Evolutionary conservation across 1,140 invertebrate genomes (phyloP).

Genomic region (Microplitis demolitor): DNA sequence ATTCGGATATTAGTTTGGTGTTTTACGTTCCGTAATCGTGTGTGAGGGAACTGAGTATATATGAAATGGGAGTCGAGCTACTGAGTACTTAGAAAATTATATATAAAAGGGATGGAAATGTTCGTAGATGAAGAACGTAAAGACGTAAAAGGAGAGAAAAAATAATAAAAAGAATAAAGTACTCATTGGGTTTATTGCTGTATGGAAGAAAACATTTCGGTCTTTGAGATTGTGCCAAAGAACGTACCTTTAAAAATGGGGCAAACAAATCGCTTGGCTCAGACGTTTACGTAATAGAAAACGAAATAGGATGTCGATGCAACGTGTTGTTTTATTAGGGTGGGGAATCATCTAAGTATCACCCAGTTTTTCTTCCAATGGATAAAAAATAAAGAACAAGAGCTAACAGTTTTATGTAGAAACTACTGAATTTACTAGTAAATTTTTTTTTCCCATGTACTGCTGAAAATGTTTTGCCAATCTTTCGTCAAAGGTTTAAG

Average conservation of each 20-base stretch:
- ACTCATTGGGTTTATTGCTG: neutral
- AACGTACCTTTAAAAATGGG: constrained; percentile 52
- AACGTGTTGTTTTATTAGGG: constrained; percentile 35
- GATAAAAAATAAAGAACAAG: neutral
- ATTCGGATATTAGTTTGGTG: constrained; percentile 52
- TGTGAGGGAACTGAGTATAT: constrained; percentile 26
- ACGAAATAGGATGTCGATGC: constrained; percentile 55
- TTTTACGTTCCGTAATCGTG: constrained; percentile 45
- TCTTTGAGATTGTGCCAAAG: constrained; percentile 54
- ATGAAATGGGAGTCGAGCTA: neutral
- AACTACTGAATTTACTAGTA: neutral
- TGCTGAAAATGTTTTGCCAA: constrained; percentile 6
- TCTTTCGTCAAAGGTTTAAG: constrained; percentile 1
- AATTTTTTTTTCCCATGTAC: neutral
- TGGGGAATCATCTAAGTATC: neutral
- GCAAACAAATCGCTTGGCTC: constrained; percentile 51
- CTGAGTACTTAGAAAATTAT: neutral
- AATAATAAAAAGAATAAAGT: neutral
- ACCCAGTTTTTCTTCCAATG: neutral
- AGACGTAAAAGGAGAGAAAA: neutral
- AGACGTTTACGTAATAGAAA: constrained; percentile 54
- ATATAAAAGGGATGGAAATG: neutral
- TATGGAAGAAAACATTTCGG: constrained; percentile 17
- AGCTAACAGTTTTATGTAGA: neutral
- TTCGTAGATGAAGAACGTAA: constrained; percentile 11